Evolutionary conservation across 1,140 invertebrate genomes (phyloP).

Genomic region (Hestina assimilis): DNA sequence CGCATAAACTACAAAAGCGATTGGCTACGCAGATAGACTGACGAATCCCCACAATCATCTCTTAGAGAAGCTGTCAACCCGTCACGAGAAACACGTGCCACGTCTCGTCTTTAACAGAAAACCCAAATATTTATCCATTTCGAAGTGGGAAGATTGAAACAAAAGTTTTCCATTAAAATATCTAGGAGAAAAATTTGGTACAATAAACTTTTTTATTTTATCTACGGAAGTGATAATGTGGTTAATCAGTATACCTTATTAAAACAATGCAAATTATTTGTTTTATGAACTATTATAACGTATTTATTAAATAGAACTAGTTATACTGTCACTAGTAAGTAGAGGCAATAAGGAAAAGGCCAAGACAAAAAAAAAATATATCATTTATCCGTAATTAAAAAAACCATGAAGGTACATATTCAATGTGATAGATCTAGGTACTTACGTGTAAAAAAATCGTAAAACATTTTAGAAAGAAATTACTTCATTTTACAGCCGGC

Average conservation of each 20-base stretch:
- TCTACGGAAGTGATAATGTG: not conserved
- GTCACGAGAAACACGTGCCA: constrained; percentile 6
- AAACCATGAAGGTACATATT: no score
- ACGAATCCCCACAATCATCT: not conserved
- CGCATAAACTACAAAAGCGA: not conserved
- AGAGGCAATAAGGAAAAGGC: no score
- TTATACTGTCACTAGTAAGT: no score
- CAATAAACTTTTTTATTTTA: not conserved
- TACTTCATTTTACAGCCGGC: no score
- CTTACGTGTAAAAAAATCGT: no score
- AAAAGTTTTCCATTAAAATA: constrained; percentile 3
- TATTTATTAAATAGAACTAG: no score
- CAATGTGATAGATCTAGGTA: no score
- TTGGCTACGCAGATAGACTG: not conserved
- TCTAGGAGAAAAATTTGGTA: not conserved
- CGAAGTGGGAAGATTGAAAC: not conserved
- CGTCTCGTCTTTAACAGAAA: not conserved
- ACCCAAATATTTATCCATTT: constrained; percentile 3
- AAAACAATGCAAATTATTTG: no score
- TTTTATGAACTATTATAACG: no score
- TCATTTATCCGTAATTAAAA: no score
- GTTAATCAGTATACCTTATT: not conserved
- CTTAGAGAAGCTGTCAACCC: constrained; percentile 1
- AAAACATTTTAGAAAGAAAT: no score
- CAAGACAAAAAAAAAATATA: no score